Conservation (phyloP, 2,797 vertebrate species). For the Betta splendens region DNA sequence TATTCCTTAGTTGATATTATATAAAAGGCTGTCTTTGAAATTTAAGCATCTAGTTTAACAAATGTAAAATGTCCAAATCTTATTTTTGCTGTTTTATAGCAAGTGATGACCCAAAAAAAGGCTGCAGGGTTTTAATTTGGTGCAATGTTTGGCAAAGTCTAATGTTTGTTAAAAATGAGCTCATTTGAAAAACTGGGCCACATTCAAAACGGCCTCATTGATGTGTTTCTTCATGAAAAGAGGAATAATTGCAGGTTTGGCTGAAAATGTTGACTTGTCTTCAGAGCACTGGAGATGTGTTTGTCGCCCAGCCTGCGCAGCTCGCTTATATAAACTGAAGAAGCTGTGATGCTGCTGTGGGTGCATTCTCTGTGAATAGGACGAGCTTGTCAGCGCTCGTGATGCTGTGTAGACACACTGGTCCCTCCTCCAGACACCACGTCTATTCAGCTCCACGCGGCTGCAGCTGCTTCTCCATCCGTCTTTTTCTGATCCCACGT, state of each 20-base stretch:
- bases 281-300: not conserved
- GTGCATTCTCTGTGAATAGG: conserved; percentile 41
- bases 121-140: too few relatives aligned
- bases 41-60: too few relatives aligned
- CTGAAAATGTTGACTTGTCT: conserved; percentile 3
- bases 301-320: not conserved
- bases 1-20: too few relatives aligned
- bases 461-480: conserved; percentile 17
- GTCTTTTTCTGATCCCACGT: conserved; percentile 14
- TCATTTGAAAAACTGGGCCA: not conserved
- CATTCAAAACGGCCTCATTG: not conserved
- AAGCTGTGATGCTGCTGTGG: conserved; percentile 33
- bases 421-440: too few relatives aligned
- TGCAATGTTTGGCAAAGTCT: not conserved
- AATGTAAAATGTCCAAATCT: too few relatives aligned
- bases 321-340: conserved; percentile 32
- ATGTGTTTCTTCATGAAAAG: not conserved
- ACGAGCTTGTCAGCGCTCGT: conserved; percentile 36
- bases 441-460: conserved; percentile 17
- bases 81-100: too few relatives aligned
- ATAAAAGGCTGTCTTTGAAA: too few relatives aligned
- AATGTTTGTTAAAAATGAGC: not conserved
- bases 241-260: conserved; percentile 10
- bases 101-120: not conserved
- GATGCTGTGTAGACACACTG: conserved; percentile 22